phyloP scores from a whole-genome alignment of 2,888 invertebrate genomes.

The Coenonympha glycerion region DNA sequence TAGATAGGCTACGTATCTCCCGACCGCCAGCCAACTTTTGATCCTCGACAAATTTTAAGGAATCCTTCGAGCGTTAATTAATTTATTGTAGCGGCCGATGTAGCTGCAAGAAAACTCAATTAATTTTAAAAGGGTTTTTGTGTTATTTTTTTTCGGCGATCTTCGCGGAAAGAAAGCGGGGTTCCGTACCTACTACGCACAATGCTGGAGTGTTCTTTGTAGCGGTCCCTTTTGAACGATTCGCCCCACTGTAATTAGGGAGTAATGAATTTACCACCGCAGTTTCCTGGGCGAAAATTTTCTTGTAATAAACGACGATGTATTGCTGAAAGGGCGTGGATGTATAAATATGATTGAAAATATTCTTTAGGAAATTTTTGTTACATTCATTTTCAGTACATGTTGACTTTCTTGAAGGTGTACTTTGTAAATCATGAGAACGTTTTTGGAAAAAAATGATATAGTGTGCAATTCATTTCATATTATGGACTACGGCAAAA shows the following conservation, averaged over 20 bases:
- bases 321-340: neutral
- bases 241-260: slow-evolving; percentile 59
- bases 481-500: too few relatives aligned
- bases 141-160: slow-evolving; percentile 67
- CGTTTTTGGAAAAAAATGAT: too few relatives aligned
- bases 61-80: slow-evolving; percentile 74
- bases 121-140: slow-evolving; percentile 77
- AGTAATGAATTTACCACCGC: slow-evolving; percentile 59
- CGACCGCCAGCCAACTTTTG: slow-evolving; percentile 60
- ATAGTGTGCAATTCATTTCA: too few relatives aligned
- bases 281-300: slow-evolving; percentile 22
- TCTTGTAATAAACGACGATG: slow-evolving; percentile 7
- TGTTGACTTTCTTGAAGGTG: too few relatives aligned
- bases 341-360: neutral
- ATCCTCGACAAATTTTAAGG: slow-evolving; percentile 73
- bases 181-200: slow-evolving; percentile 43
- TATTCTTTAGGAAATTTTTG: neutral
- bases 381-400: neutral
- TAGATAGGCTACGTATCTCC: slow-evolving; percentile 25
- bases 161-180: slow-evolving; percentile 42
- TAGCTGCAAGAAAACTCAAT: slow-evolving; percentile 76
- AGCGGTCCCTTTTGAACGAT: slow-evolving; percentile 53
- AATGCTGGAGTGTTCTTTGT: slow-evolving; percentile 58
- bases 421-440: too few relatives aligned
- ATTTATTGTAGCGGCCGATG: slow-evolving; percentile 72